Percentiles rank a stretch among this genome's conserved stretches.
Evolutionary conservation across 2,888 invertebrate genomes (phyloP).

Genomic region (Eubasilissa splendida): DNA sequence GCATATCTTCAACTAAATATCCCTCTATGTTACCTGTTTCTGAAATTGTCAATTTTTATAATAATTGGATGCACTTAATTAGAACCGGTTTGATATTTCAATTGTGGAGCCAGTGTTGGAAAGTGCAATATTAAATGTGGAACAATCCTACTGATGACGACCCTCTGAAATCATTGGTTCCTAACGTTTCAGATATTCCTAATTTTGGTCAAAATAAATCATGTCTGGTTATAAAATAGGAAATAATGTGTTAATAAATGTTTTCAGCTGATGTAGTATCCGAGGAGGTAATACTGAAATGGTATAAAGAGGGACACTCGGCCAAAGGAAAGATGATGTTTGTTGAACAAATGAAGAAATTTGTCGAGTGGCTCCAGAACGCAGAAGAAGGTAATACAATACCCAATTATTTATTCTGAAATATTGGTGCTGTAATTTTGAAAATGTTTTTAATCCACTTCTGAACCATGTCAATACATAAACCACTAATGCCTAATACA

Average conservation of each 20-base stretch:
- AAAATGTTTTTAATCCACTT: neutral
- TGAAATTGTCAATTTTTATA: too few species aligned
- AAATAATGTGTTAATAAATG: neutral
- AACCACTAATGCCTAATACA: too few species aligned
- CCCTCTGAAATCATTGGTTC: slow-evolving; percentile 38
- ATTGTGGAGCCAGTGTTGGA: slow-evolving; percentile 40
- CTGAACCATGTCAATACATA: neutral
- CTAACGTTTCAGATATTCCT: slow-evolving; percentile 44
- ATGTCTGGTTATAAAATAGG: neutral
- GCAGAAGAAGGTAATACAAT: slow-evolving; percentile 84
- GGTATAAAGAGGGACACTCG: slow-evolving; percentile 96
- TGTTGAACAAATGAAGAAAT: slow-evolving; percentile 98
- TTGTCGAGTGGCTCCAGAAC: slow-evolving; percentile 97
- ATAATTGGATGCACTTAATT: slow-evolving; percentile 6
- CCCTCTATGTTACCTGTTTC: too few species aligned
- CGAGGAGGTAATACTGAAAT: slow-evolving; percentile 95
- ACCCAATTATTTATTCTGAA: neutral
- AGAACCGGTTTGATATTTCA: slow-evolving; percentile 39
- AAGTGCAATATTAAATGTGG: slow-evolving; percentile 49
- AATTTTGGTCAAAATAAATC: neutral
- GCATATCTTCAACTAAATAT: too few species aligned
- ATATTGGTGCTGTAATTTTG: neutral
- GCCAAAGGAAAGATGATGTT: slow-evolving; percentile 97
- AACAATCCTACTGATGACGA: slow-evolving; percentile 44
- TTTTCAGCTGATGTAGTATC: slow-evolving; percentile 89